These are phyloP conservation scores for Erebia palarica DNA, from an alignment of 2,888 invertebrate genomes.

Conservation along the genomic window DNA sequence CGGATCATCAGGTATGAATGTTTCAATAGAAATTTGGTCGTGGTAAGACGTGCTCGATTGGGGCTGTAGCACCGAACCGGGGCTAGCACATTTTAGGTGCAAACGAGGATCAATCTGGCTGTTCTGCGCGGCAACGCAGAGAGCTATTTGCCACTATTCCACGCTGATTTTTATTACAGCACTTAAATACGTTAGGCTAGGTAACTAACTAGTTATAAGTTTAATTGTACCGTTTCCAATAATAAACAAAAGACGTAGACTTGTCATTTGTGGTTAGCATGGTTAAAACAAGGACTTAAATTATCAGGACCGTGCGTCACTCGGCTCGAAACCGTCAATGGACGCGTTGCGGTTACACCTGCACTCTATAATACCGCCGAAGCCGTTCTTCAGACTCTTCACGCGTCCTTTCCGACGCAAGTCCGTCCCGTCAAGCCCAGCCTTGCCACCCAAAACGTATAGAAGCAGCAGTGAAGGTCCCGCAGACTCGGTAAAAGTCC, in stretches of 20 bases:
- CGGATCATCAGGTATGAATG: conserved; percentile 84
- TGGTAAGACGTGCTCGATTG: too few species aligned
- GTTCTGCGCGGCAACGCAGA: too few species aligned
- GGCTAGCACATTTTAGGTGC: too few species aligned
- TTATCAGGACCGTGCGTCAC: conserved; percentile 79
- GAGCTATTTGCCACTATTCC: too few species aligned
- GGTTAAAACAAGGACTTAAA: conserved; percentile 42
- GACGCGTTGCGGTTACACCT: conserved; percentile 80
- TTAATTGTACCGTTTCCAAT: too few species aligned
- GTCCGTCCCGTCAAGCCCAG: conserved; percentile 85
- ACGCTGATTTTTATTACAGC: too few species aligned
- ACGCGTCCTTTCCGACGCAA: conserved; percentile 87
- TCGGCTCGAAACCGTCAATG: conserved; percentile 77
- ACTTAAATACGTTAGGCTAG: too few species aligned
- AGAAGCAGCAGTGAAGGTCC: conserved; percentile 79
- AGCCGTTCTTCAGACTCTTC: conserved; percentile 85
- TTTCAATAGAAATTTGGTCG: too few species aligned
- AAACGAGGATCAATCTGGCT: background rate
- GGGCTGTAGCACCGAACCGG: too few species aligned
- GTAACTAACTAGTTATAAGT: too few species aligned
- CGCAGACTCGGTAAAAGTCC: conserved; percentile 70
- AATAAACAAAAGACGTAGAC: background rate
- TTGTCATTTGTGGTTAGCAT: background rate
- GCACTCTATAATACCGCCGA: conserved; percentile 80
- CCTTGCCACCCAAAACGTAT: conserved; percentile 81